phyloP scores from a whole-genome alignment of 2,113 vertebrate genomes.

The Macquaria australasica region DNA sequence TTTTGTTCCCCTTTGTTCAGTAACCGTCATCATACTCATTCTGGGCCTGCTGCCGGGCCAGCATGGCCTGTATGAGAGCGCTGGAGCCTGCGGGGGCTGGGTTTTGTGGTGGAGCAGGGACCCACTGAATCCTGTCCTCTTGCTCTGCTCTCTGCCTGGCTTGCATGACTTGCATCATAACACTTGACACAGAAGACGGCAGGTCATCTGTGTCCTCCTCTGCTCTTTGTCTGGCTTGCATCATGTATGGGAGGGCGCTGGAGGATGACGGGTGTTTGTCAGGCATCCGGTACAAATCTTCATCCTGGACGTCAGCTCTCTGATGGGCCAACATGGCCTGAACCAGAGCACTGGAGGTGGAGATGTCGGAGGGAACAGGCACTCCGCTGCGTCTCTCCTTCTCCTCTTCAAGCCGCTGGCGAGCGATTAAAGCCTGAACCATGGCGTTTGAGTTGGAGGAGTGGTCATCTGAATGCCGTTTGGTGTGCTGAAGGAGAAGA shows the following conservation, averaged over 20 bases:
- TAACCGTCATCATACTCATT: slow-evolving; percentile 81
- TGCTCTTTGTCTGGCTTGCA: slow-evolving; percentile 48
- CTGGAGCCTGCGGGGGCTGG: slow-evolving; percentile 59
- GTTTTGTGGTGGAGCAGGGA: slow-evolving; percentile 37
- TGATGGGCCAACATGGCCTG: slow-evolving; percentile 64
- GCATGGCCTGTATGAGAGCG: slow-evolving; percentile 84
- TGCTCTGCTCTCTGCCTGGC: slow-evolving; percentile 69
- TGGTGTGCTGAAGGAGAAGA: slow-evolving; percentile 39
- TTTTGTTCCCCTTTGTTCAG: slow-evolving; percentile 44
- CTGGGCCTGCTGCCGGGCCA: slow-evolving; percentile 79
- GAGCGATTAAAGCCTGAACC: slow-evolving; percentile 66
- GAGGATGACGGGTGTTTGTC: slow-evolving; percentile 4
- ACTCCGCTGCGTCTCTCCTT: slow-evolving; percentile 40
- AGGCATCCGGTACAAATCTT: background rate
- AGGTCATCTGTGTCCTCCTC: slow-evolving; percentile 16
- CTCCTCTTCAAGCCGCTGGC: slow-evolving; percentile 59
- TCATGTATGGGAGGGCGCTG: slow-evolving; percentile 3
- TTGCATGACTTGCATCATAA: slow-evolving; percentile 75
- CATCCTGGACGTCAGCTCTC: slow-evolving; percentile 15
- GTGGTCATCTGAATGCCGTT: slow-evolving; percentile 13
- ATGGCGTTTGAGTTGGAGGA: slow-evolving; percentile 61
- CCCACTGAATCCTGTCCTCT: slow-evolving; percentile 47
- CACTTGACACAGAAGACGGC: slow-evolving; percentile 45
- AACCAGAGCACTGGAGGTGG: slow-evolving; percentile 41
- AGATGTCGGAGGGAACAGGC: slow-evolving; percentile 59